Evolutionary conservation across 2,113 vertebrate genomes (phyloP).

Genomic region (Caranx ignobilis): DNA sequence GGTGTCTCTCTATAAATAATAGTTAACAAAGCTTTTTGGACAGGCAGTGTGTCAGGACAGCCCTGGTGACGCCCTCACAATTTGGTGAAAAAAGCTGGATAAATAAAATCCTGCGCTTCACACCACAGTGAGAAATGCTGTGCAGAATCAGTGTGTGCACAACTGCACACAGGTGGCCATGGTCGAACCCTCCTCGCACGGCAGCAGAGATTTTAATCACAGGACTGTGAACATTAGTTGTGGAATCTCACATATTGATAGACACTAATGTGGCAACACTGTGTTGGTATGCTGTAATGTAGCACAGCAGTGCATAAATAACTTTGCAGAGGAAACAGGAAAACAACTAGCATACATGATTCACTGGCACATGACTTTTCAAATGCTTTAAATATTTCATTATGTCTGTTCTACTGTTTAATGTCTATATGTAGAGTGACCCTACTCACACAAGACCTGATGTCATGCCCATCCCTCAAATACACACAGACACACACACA

Average conservation of each 20-base stretch:
- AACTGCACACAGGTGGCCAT: background rate
- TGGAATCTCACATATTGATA: constrained; percentile 62
- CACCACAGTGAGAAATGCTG: constrained; percentile 49
- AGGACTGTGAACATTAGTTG: constrained; percentile 63
- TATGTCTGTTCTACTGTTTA: background rate
- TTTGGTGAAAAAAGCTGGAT: constrained; percentile 21
- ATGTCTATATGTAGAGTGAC: background rate
- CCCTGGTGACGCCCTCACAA: constrained; percentile 23
- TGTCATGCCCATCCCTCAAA: background rate
- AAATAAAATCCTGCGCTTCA: constrained; percentile 59
- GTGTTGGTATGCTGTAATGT: constrained; percentile 47
- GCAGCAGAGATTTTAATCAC: constrained; percentile 55
- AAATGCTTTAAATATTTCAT: constrained; percentile 7
- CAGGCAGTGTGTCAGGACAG: constrained; percentile 49
- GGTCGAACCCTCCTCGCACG: constrained; percentile 26
- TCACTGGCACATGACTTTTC: background rate
- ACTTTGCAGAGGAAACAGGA: constrained; percentile 38
- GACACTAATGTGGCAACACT: constrained; percentile 46
- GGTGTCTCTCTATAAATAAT: constrained; percentile 58
- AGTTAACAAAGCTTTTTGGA: constrained; percentile 50
- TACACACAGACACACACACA: background rate
- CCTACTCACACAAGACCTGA: background rate
- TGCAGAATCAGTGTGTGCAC: background rate
- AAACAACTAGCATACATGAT: constrained; percentile 14
- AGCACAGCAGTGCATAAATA: constrained; percentile 49